Conservation (phyloP, 2,888 invertebrate genomes). For the Temnothorax rugatulus region DNA sequence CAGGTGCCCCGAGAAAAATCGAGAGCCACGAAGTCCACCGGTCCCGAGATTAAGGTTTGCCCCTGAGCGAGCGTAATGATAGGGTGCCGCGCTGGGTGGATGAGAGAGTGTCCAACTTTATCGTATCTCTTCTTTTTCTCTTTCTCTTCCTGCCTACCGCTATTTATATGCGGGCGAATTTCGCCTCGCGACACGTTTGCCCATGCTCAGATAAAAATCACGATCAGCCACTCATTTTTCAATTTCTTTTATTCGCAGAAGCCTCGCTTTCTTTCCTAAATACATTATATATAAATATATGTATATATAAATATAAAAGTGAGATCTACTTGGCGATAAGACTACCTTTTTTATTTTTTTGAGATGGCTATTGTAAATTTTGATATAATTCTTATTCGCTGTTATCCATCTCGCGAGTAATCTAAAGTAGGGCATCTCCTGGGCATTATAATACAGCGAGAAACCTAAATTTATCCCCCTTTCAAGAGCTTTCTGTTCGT, state of each 20-base stretch:
- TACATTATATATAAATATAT: not conserved
- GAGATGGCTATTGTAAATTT: not conserved
- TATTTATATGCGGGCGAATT: slow-evolving; percentile 37
- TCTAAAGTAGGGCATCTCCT: slow-evolving; percentile 21
- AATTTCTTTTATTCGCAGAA: not conserved
- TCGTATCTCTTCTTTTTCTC: not conserved
- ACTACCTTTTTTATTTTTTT: not conserved
- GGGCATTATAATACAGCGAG: not conserved
- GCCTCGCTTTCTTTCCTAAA: not conserved
- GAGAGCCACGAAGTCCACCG: slow-evolving; percentile 61
- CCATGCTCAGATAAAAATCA: slow-evolving; percentile 19
- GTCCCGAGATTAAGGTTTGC: slow-evolving; percentile 68
- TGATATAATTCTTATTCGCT: slow-evolving; percentile 3
- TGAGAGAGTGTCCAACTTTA: slow-evolving; percentile 54
- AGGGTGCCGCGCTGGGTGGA: slow-evolving; percentile 58
- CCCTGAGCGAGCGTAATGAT: slow-evolving; percentile 69
- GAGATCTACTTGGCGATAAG: not conserved
- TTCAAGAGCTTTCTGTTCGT: slow-evolving; percentile 9
- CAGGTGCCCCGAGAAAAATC: slow-evolving; percentile 76
- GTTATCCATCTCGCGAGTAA: slow-evolving; percentile 19
- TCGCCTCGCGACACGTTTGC: slow-evolving; percentile 21
- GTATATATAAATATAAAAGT: not conserved
- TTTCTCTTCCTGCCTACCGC: not conserved
- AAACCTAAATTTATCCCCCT: slow-evolving; percentile 29
- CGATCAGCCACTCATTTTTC: slow-evolving; percentile 2